phyloP scores from a whole-genome alignment of 2,113 vertebrate genomes.

The Lathamus discolor region DNA sequence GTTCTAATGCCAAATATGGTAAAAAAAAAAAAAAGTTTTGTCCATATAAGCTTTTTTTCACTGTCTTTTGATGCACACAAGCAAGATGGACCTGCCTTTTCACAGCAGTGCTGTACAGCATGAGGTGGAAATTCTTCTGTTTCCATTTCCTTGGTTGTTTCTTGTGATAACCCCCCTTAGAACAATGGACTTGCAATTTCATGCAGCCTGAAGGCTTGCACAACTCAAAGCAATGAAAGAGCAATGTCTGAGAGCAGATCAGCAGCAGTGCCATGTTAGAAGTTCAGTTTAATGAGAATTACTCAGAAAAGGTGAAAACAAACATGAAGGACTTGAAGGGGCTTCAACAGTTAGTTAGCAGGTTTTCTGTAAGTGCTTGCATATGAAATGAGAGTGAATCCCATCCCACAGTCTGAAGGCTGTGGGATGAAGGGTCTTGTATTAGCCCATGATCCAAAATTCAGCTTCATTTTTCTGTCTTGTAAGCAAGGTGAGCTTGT shows the following conservation, averaged over 20 bases:
- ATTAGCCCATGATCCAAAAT: neutral
- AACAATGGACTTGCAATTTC: neutral
- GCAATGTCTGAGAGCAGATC: neutral
- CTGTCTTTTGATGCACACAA: neutral
- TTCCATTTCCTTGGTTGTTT: neutral
- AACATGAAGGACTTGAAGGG: neutral
- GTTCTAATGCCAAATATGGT: neutral
- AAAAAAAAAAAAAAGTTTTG: accelerated
- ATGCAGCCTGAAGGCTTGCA: neutral
- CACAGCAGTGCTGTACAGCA: neutral
- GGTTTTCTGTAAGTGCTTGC: neutral
- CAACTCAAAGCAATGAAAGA: neutral
- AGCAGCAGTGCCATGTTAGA: neutral
- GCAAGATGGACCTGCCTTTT: neutral
- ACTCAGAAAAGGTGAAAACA: neutral
- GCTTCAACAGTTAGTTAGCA: neutral
- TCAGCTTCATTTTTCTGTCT: neutral
- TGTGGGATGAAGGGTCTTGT: neutral
- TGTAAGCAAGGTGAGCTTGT: neutral
- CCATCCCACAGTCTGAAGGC: neutral
- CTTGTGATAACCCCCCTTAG: neutral
- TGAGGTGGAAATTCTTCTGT: neutral
- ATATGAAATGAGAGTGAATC: neutral
- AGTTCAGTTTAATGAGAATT: neutral
- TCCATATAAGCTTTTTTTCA: neutral